A percentile compares a stretch with the other conserved stretches of the same genome.
Evolutionary conservation across 2,888 invertebrate genomes (phyloP).

Genomic region (Catocala fraxini): DNA sequence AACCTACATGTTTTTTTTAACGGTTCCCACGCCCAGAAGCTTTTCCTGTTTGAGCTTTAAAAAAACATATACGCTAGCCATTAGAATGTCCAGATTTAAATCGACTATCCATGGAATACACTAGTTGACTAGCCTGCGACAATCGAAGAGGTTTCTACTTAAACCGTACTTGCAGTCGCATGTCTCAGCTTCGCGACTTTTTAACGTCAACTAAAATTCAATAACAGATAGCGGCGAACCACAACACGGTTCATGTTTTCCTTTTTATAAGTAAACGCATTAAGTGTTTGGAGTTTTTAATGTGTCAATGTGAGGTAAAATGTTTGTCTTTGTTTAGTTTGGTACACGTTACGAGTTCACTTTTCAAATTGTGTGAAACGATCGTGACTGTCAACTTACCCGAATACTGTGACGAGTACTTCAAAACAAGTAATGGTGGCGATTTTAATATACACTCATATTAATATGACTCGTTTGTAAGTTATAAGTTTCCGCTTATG

Average conservation of each 20-base stretch:
- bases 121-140: no score
- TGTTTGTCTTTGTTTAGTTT: slow-evolving; percentile 25
- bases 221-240: slow-evolving; percentile 46
- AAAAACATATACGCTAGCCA: no score
- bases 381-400: slow-evolving; percentile 37
- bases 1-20: no score
- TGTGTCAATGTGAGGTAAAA: slow-evolving; percentile 7
- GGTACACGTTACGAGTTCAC: slow-evolving; percentile 11
- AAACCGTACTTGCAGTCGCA: background rate
- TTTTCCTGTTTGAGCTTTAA: no score
- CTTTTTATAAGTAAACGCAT: slow-evolving; percentile 40
- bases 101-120: no score
- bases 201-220: slow-evolving; percentile 51
- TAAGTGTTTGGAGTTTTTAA: slow-evolving; percentile 44
- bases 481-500: no score
- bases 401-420: slow-evolving; percentile 2
- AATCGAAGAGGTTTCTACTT: no score
- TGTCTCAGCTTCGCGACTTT: slow-evolving; percentile 43
- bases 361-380: slow-evolving; percentile 37
- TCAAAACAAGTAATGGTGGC: no score
- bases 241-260: slow-evolving; percentile 25
- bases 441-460: no score
- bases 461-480: no score
- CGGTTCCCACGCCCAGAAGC: no score
- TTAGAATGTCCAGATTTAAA: no score